phyloP scores from a whole-genome alignment of 2,888 invertebrate species.

The Papilio demoleus region DNA sequence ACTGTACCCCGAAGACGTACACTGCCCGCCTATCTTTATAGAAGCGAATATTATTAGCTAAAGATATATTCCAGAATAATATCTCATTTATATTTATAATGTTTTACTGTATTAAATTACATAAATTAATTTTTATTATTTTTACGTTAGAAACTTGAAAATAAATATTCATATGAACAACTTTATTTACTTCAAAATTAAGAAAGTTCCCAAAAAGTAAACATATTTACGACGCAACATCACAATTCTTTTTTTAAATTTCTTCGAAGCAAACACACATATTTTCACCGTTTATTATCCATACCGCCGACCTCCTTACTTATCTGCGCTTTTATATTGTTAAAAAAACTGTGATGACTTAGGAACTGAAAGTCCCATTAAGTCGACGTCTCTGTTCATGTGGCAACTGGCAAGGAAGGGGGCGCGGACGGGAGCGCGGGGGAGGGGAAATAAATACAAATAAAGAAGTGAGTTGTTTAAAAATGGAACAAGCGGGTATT shows the following conservation, averaged over 20 bases:
- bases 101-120: not conserved
- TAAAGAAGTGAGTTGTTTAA: conserved; percentile 83
- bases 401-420: conserved; percentile 71
- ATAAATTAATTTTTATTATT: too few relatives aligned
- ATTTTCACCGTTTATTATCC: conserved; percentile 81
- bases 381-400: conserved; percentile 81
- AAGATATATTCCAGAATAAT: conserved; percentile 23
- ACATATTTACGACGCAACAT: conserved; percentile 69
- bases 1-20: conserved; percentile 80
- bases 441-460: conserved; percentile 74
- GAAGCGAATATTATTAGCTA: conserved; percentile 54
- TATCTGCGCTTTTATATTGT: conserved; percentile 74
- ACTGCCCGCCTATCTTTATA: conserved; percentile 40
- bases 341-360: conserved; percentile 80
- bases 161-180: too few relatives aligned
- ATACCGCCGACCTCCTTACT: conserved; percentile 72
- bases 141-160: too few relatives aligned
- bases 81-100: conserved; percentile 23
- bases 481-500: conserved; percentile 82
- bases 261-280: conserved; percentile 67
- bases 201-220: conserved; percentile 58
- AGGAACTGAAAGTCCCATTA: conserved; percentile 83
- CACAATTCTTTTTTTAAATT: conserved; percentile 71
- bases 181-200: conserved; percentile 44
- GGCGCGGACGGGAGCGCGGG: conserved; percentile 51